These are phyloP conservation scores for Caiman crocodilus DNA, from an alignment of 2,797 vertebrate genomes.

Conservation along the genomic window DNA sequence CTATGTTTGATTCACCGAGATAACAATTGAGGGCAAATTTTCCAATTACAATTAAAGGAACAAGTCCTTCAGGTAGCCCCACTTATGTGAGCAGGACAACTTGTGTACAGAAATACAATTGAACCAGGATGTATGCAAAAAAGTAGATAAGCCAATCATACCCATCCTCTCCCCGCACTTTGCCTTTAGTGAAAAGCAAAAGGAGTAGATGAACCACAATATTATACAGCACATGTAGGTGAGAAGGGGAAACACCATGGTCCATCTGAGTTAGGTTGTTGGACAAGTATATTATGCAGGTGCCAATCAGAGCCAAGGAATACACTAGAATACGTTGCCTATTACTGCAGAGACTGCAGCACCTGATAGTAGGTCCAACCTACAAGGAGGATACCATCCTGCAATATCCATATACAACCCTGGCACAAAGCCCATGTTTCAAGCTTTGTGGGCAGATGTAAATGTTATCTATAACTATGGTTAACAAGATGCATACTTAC, in stretches of 20 bases:
- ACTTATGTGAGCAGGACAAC: background rate
- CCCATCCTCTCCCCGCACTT: background rate
- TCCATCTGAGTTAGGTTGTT: too few species aligned
- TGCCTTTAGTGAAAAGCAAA: background rate
- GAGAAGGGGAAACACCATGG: too few species aligned
- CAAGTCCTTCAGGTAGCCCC: background rate
- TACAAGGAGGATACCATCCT: background rate
- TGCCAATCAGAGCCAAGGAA: background rate
- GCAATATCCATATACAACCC: accelerated
- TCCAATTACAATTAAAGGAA: background rate
- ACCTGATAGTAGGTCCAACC: accelerated
- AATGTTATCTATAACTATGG: accelerated
- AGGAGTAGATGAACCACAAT: background rate
- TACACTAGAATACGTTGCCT: background rate
- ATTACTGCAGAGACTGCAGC: background rate
- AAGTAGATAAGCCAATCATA: background rate
- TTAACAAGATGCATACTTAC: accelerated
- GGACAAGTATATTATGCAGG: accelerated
- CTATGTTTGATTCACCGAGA: background rate
- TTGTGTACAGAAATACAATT: background rate
- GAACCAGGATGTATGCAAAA: background rate
- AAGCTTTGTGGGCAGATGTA: background rate
- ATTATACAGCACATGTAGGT: background rate
- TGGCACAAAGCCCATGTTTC: background rate
- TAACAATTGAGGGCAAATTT: background rate